These are phyloP conservation scores for Sorex maritimensis DNA, from an alignment of 2,797 vertebrate genomes.

Conservation along the genomic window DNA sequence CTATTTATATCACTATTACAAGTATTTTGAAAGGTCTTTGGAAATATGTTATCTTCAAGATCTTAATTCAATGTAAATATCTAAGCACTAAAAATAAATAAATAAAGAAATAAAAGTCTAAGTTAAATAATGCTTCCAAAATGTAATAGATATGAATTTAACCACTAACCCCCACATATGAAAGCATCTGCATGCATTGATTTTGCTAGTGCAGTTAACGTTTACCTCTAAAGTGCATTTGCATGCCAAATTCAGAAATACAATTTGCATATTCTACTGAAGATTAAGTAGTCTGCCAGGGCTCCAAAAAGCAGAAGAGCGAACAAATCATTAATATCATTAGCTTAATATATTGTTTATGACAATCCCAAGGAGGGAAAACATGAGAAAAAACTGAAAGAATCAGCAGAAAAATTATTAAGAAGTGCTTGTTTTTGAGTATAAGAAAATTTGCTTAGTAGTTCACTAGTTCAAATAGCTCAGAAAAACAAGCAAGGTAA, in stretches of 20 bases:
- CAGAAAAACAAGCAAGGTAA: slow-evolving; percentile 62
- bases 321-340: slow-evolving; percentile 43
- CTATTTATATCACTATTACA: neutral
- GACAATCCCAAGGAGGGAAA: neutral
- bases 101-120: neutral
- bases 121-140: slow-evolving; percentile 7
- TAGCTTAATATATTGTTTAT: slow-evolving; percentile 14
- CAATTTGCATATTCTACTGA: slow-evolving; percentile 18
- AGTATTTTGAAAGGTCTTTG: slow-evolving; percentile 55
- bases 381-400: neutral
- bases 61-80: neutral
- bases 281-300: slow-evolving; percentile 29
- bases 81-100: neutral
- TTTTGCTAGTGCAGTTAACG: slow-evolving; percentile 47
- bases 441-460: slow-evolving; percentile 52
- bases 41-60: slow-evolving; percentile 18
- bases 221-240: slow-evolving; percentile 4
- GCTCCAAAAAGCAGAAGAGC: slow-evolving; percentile 55
- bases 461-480: slow-evolving; percentile 31
- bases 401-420: slow-evolving; percentile 42
- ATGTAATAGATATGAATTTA: neutral
- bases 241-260: slow-evolving; percentile 58
- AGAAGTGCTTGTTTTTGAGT: slow-evolving; percentile 33
- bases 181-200: neutral
- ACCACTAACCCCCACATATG: neutral